Conservation (phyloP, 2,888 invertebrate species). For the Maniola hyperantus region DNA sequence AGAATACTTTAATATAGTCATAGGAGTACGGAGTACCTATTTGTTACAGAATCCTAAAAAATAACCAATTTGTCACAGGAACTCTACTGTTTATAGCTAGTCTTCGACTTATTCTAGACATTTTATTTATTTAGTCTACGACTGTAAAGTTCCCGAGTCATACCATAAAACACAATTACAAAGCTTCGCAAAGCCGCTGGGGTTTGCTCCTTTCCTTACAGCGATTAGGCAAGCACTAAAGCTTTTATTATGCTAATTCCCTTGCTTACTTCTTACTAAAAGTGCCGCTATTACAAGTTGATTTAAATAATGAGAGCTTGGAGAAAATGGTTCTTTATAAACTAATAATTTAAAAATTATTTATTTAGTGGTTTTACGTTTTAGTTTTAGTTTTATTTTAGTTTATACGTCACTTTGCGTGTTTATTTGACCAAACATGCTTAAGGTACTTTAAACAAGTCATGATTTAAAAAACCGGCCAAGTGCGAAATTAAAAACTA, state of each 20-base stretch:
- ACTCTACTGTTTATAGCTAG: background rate
- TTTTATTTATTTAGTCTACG: background rate
- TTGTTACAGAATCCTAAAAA: too few species aligned
- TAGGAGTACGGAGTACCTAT: too few species aligned
- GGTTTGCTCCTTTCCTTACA: conserved; percentile 22
- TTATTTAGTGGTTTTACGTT: too few species aligned
- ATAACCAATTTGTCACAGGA: background rate
- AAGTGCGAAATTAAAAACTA: too few species aligned
- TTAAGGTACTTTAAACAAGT: too few species aligned
- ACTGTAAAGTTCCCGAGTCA: conserved; percentile 3
- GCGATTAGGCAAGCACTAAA: conserved; percentile 26
- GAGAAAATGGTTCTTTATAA: conserved; percentile 1
- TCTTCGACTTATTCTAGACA: background rate
- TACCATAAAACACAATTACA: conserved; percentile 23
- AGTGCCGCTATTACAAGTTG: conserved; percentile 23
- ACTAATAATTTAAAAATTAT: too few species aligned
- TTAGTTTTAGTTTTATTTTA: too few species aligned
- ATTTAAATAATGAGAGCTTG: conserved; percentile 15
- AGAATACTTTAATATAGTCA: conserved; percentile 11
- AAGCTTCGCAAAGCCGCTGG: conserved; percentile 17
- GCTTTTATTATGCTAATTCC: conserved; percentile 34
- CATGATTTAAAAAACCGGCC: too few species aligned
- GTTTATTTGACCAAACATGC: too few species aligned
- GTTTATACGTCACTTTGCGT: too few species aligned
- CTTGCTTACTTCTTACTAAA: conserved; percentile 22